Conservation (phyloP, 2,797 vertebrate species). For the Sitta carolinensis region DNA sequence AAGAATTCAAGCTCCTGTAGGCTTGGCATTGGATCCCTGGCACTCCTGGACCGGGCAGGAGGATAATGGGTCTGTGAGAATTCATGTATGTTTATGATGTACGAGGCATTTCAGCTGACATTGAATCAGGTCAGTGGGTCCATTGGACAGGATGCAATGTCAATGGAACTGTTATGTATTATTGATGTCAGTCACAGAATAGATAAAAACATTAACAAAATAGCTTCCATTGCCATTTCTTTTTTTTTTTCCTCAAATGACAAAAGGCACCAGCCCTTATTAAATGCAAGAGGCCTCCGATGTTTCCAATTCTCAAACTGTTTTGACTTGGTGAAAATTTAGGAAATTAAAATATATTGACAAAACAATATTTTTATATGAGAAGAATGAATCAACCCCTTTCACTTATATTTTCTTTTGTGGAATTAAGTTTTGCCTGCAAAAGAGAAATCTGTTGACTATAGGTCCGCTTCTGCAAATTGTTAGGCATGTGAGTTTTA, state of each 20-base stretch:
- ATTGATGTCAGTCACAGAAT: slow-evolving; percentile 76
- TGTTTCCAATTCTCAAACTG: neutral
- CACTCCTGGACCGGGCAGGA: neutral
- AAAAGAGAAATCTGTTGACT: neutral
- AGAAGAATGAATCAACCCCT: neutral
- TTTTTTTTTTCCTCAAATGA: slow-evolving; percentile 22
- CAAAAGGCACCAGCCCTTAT: slow-evolving; percentile 48
- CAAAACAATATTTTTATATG: neutral
- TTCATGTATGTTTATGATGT: slow-evolving; percentile 67
- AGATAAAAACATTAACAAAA: slow-evolving; percentile 80
- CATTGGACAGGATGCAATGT: slow-evolving; percentile 77
- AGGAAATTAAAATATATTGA: neutral
- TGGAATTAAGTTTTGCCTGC: neutral
- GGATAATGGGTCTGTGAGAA: slow-evolving; percentile 63
- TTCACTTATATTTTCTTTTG: neutral
- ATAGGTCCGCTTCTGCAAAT: neutral
- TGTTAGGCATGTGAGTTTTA: neutral
- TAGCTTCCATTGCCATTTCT: slow-evolving; percentile 73
- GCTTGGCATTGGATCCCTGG: slow-evolving; percentile 7
- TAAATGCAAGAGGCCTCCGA: slow-evolving; percentile 8
- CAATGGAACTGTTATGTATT: slow-evolving; percentile 78
- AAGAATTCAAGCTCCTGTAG: neutral
- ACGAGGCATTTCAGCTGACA: slow-evolving; percentile 73
- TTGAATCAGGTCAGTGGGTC: slow-evolving; percentile 80
- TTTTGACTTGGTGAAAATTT: neutral